A percentile compares a stretch with the other conserved stretches of the same genome.
Evolutionary conservation across 2,113 vertebrate species (phyloP).

Genomic region (Sigmodon hispidus): DNA sequence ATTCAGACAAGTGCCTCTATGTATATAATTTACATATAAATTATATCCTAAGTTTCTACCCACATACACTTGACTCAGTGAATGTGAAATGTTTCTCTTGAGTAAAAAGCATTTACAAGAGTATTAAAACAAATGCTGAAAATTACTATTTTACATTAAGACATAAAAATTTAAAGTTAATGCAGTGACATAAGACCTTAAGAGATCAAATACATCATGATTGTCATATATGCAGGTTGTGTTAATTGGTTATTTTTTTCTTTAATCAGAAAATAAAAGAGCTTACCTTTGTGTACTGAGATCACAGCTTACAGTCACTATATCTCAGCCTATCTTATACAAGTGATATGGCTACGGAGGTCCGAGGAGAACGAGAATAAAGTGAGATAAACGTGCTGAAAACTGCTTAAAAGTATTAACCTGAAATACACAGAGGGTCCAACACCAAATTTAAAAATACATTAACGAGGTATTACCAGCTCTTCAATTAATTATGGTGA

Average conservation of each 20-base stretch:
- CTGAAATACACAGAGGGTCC: conserved; percentile 88
- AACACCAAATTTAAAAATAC: conserved; percentile 86
- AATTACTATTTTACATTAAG: conserved; percentile 74
- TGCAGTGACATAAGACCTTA: conserved; percentile 76
- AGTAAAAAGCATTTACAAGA: conserved; percentile 73
- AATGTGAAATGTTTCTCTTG: conserved; percentile 62
- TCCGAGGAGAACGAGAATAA: conserved; percentile 88
- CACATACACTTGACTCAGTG: conserved; percentile 82
- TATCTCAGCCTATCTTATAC: conserved; percentile 89
- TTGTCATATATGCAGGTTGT: conserved; percentile 80
- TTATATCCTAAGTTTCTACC: conserved; percentile 56
- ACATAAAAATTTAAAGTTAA: conserved; percentile 72
- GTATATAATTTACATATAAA: conserved; percentile 82
- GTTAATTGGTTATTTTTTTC: conserved; percentile 77
- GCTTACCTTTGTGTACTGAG: conserved; percentile 88
- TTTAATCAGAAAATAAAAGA: conserved; percentile 89
- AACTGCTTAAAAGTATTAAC: conserved; percentile 87
- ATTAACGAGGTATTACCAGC: conserved; percentile 81
- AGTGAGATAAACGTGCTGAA: conserved; percentile 88
- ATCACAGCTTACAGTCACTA: conserved; percentile 89
- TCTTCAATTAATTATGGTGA: conserved; percentile 85
- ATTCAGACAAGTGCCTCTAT: conserved; percentile 77
- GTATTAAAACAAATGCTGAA: conserved; percentile 72
- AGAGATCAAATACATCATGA: conserved; percentile 79
- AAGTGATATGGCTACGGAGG: conserved; percentile 88